These are phyloP conservation scores for Falcunculus frontatus DNA, from an alignment of 2,113 vertebrate species.

Conservation along the genomic window DNA sequence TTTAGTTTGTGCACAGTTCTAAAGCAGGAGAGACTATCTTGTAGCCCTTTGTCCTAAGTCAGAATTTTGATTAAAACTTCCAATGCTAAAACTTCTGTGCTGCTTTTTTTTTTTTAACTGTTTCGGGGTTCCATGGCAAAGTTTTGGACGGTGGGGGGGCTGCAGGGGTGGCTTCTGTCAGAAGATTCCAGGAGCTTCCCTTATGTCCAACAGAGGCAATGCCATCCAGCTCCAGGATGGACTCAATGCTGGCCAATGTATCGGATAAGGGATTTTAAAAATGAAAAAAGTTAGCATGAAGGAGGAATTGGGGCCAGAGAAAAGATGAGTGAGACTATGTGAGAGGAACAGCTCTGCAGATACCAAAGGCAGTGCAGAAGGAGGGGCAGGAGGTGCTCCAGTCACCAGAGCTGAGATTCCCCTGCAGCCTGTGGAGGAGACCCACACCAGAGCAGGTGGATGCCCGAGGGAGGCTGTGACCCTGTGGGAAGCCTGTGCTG, in stretches of 20 bases:
- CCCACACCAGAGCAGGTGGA: neutral
- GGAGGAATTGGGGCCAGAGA: neutral
- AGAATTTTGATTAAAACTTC: neutral
- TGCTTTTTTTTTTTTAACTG: neutral
- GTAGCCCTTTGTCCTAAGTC: neutral
- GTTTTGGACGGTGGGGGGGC: accelerated
- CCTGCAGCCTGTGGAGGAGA: neutral
- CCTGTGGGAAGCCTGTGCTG: neutral
- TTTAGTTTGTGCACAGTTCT: neutral
- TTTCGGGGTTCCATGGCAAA: neutral
- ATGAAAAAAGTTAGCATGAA: neutral
- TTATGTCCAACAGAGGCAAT: neutral
- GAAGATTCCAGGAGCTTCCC: neutral
- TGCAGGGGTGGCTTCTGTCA: neutral
- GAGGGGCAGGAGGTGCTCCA: neutral
- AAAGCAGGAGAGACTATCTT: neutral
- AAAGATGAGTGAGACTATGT: neutral
- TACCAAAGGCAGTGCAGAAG: neutral
- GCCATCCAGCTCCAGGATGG: neutral
- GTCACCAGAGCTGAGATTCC: neutral
- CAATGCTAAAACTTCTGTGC: neutral
- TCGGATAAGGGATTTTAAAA: neutral
- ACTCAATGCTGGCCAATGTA: neutral
- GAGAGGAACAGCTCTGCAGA: neutral
- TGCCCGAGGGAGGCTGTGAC: neutral